phyloP scores from a whole-genome alignment of 2,113 vertebrate species.

The Pipra filicauda region DNA sequence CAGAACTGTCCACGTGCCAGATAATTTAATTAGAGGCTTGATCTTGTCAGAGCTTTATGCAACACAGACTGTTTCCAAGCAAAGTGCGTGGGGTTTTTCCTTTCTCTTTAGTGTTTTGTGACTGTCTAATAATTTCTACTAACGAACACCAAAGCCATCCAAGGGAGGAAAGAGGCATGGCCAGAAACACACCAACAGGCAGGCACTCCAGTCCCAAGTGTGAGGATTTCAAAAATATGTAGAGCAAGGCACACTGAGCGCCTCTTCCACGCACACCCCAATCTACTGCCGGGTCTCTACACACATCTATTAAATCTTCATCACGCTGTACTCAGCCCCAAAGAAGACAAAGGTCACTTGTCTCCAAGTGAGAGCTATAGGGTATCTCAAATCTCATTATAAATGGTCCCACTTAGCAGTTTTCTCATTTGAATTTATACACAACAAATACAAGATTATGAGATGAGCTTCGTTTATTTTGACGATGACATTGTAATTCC shows the following conservation, averaged over 20 bases:
- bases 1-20: conserved; percentile 58
- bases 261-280: background rate
- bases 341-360: conserved; percentile 40
- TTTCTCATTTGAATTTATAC: conserved; percentile 45
- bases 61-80: conserved; percentile 16
- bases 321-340: background rate
- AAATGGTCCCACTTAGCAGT: conserved; percentile 38
- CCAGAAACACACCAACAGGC: background rate
- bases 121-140: background rate
- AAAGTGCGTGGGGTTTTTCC: background rate
- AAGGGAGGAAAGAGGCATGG: background rate
- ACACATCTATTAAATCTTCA: conserved; percentile 36
- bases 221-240: background rate
- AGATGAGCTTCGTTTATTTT: background rate
- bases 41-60: conserved; percentile 58
- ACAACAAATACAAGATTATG: conserved; percentile 33
- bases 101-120: conserved; percentile 20
- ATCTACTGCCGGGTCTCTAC: background rate
- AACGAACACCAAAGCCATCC: background rate
- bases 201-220: background rate
- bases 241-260: background rate
- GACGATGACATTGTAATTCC: background rate
- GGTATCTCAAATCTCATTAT: conserved; percentile 54
- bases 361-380: conserved; percentile 50
- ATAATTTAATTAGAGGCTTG: conserved; percentile 67